These are phyloP conservation scores for Micropterix aruncella DNA, from an alignment of 2,888 invertebrate species.

Conservation along the genomic window DNA sequence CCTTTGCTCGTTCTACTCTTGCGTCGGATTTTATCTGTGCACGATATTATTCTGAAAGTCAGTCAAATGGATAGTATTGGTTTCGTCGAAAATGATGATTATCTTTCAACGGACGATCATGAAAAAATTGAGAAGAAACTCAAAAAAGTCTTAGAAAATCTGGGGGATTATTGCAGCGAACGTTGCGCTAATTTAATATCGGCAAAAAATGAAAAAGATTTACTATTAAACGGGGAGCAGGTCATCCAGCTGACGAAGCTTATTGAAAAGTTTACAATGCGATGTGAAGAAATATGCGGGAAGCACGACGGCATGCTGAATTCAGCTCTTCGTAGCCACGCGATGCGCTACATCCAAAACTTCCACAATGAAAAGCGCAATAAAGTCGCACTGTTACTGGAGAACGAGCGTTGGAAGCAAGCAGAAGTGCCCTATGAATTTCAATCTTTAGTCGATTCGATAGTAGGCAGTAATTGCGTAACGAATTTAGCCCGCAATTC, in stretches of 20 bases:
- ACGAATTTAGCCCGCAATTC: constrained; percentile 21
- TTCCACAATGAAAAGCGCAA: constrained; percentile 82
- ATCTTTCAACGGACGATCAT: constrained; percentile 57
- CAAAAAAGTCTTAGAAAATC: constrained; percentile 61
- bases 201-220: constrained; percentile 57
- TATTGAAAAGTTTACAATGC: constrained; percentile 64
- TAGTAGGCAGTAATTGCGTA: constrained; percentile 40
- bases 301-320: constrained; percentile 65
- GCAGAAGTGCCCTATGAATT: constrained; percentile 84
- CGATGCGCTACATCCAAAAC: constrained; percentile 78
- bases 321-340: constrained; percentile 74
- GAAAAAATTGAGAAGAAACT: constrained; percentile 54
- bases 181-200: constrained; percentile 79
- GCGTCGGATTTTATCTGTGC: constrained; percentile 57
- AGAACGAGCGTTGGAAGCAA: constrained; percentile 87
- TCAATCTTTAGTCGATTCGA: constrained; percentile 67
- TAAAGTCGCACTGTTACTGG: constrained; percentile 72
- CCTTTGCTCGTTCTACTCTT: constrained; percentile 53
- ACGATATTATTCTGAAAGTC: constrained; percentile 65
- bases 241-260: constrained; percentile 62
- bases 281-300: constrained; percentile 63
- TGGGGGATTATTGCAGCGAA: constrained; percentile 88
- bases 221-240: constrained; percentile 58
- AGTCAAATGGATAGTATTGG: constrained; percentile 44
- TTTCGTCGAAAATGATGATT: constrained; percentile 49